phyloP scores from a whole-genome alignment of 2,888 invertebrate species.

The Cosmia trapezina region DNA sequence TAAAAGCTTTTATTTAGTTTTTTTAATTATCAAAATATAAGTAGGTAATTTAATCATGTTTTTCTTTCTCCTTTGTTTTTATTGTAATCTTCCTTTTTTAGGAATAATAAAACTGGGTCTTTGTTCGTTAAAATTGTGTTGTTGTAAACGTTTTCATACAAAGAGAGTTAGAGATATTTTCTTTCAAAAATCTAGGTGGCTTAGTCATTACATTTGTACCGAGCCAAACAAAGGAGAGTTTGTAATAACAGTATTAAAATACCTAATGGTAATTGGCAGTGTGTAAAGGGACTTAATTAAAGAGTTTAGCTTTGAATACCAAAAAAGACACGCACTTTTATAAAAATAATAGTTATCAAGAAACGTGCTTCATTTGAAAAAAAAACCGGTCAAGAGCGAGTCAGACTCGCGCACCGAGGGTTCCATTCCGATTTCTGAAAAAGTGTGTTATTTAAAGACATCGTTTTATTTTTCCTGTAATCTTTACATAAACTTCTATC shows the following conservation, averaged over 20 bases:
- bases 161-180: neutral
- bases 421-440: no score
- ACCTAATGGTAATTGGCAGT: neutral
- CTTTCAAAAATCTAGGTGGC: neutral
- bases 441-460: no score
- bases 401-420: no score
- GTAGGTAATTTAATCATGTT: conserved; percentile 3
- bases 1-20: no score
- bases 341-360: no score
- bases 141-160: neutral
- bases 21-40: conserved; percentile 24
- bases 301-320: neutral
- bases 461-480: no score
- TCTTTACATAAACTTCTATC: no score
- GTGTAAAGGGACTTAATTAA: neutral
- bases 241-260: neutral
- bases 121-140: conserved; percentile 5
- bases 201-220: neutral
- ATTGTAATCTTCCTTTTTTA: conserved; percentile 3
- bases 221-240: neutral
- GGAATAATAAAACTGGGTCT: neutral
- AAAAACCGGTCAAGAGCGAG: no score
- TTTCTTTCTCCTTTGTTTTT: conserved; percentile 22
- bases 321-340: neutral
- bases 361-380: no score